Percentiles rank a stretch among this genome's conserved stretches.
Conservation (phyloP, 2,113 vertebrate genomes). For the Calonectris borealis region DNA sequence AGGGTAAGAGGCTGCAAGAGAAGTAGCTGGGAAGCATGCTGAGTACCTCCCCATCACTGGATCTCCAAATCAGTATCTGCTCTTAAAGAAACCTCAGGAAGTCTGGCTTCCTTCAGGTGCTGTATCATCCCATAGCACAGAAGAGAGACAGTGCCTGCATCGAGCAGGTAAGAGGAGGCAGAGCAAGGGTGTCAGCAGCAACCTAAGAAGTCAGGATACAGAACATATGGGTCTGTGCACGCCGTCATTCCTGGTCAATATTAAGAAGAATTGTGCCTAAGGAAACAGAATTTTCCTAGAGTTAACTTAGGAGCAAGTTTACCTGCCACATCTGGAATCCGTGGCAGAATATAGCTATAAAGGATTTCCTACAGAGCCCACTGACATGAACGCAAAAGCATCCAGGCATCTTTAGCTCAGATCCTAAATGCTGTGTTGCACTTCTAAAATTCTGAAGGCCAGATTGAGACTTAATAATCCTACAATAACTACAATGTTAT, state of each 20-base stretch:
- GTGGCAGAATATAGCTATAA: background rate
- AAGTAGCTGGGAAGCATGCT: background rate
- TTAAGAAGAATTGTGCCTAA: background rate
- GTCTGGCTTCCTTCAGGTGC: background rate
- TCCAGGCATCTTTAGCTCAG: background rate
- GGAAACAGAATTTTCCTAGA: background rate
- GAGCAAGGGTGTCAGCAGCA: background rate
- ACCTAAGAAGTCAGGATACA: background rate
- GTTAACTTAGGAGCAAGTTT: background rate
- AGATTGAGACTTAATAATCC: background rate
- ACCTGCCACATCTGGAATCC: background rate
- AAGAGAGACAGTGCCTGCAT: background rate
- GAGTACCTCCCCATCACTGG: background rate
- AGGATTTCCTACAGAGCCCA: background rate
- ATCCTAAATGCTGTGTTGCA: background rate
- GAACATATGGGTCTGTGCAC: accelerated
- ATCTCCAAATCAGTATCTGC: background rate
- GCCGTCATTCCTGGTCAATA: background rate
- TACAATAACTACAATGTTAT: background rate
- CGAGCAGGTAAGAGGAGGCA: background rate
- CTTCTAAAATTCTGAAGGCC: background rate
- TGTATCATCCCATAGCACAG: background rate
- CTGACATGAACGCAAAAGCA: background rate
- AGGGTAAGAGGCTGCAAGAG: background rate
- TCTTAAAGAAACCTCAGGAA: background rate